Conservation (phyloP, 2,113 vertebrate species). For the Oryzias woworae region DNA sequence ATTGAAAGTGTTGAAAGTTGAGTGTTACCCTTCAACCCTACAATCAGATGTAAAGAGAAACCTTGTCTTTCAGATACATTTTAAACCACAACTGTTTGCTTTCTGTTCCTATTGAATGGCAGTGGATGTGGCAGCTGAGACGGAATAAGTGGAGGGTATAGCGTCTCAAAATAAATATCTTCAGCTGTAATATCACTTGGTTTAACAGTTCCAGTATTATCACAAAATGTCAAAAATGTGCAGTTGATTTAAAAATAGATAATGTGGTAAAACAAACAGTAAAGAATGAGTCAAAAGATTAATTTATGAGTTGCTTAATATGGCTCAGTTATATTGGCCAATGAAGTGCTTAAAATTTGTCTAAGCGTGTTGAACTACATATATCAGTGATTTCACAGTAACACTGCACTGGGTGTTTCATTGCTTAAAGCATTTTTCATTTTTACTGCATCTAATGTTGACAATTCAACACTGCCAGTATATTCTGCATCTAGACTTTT, state of each 20-base stretch:
- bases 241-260: conserved; percentile 12
- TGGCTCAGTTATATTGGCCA: too few relatives aligned
- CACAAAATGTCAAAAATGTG: not conserved
- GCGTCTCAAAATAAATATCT: conserved; percentile 47
- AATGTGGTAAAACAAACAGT: conserved; percentile 28
- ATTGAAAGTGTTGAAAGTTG: not conserved
- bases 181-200: conserved; percentile 27
- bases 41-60: conserved; percentile 15
- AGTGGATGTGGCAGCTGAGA: conserved; percentile 23
- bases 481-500: not conserved
- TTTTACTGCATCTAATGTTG: conserved; percentile 12
- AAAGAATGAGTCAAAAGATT: conserved; percentile 2
- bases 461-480: not conserved
- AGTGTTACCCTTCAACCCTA: not conserved
- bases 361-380: too few relatives aligned
- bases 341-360: too few relatives aligned
- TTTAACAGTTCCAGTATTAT: conserved; percentile 34
- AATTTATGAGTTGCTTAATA: conserved; percentile 25
- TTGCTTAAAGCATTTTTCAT: conserved; percentile 36
- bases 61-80: conserved; percentile 4
- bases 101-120: conserved; percentile 45
- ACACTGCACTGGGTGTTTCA: conserved; percentile 35
- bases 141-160: conserved; percentile 13
- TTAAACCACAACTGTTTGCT: conserved; percentile 30
- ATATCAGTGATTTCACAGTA: conserved; percentile 31